Conservation (phyloP, 92 coral and sea anemone genomes). For the Heliopora coerulea region DNA sequence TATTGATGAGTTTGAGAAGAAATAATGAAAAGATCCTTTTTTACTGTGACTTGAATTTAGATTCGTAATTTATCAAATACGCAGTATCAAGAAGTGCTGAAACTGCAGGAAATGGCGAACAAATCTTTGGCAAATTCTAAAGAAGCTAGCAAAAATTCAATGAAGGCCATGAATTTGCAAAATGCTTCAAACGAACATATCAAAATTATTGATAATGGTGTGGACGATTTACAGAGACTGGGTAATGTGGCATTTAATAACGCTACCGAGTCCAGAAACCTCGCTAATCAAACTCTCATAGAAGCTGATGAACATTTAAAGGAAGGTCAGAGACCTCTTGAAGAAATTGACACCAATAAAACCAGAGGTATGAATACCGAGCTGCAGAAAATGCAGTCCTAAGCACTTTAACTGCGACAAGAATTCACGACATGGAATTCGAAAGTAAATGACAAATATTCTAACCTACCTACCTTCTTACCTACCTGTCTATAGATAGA, state of each 20-base stretch:
- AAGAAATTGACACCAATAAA: conserved; percentile 57
- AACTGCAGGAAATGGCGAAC: conserved; percentile 58
- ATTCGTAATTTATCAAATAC: conserved; percentile 62
- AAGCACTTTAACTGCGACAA: too few relatives aligned
- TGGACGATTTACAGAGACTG: conserved; percentile 53
- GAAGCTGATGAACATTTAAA: conserved; percentile 61
- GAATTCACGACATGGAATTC: too few relatives aligned
- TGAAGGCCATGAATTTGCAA: conserved; percentile 58
- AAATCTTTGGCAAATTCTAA: conserved; percentile 60
- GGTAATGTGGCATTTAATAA: conserved; percentile 53
- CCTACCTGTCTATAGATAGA: too few relatives aligned
- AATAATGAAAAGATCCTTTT: too few relatives aligned
- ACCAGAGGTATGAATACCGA: conserved; percentile 52
- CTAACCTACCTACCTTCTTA: too few relatives aligned
- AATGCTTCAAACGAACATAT: conserved; percentile 62
- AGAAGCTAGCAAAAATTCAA: conserved; percentile 58
- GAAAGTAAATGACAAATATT: too few relatives aligned
- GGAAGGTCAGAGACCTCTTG: conserved; percentile 67
- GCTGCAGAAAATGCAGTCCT: neutral
- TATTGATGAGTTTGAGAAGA: too few relatives aligned
- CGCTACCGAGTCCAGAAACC: conserved; percentile 52
- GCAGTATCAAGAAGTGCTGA: conserved; percentile 73
- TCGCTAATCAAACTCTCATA: conserved; percentile 57
- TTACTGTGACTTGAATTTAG: conserved; percentile 37
- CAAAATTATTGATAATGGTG: conserved; percentile 56